A percentile compares a stretch with the other conserved stretches of the same genome.
Evolutionary conservation across 1,140 invertebrate species (phyloP).

Genomic region (Drosophila equinoxialis): DNA sequence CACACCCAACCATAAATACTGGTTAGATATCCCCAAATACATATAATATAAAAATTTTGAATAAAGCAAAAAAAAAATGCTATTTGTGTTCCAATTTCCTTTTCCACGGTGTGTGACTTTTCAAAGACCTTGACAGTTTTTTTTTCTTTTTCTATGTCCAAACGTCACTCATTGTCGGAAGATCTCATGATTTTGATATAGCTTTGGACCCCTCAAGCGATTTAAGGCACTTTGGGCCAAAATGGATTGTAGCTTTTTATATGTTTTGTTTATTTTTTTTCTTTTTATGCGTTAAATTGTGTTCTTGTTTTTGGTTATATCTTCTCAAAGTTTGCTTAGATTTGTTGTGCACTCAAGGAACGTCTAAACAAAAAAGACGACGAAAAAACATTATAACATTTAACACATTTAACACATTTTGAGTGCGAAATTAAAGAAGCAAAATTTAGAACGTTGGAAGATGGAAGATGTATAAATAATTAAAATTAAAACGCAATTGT

Average conservation of each 20-base stretch:
- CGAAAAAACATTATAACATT: constrained; percentile 16
- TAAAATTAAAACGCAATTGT: constrained; percentile 76
- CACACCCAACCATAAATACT: constrained; percentile 24
- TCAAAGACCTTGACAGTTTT: constrained; percentile 70
- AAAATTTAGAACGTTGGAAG: constrained; percentile 47
- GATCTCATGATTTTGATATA: constrained; percentile 16
- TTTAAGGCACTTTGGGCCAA: constrained; percentile 20
- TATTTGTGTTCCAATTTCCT: constrained; percentile 48
- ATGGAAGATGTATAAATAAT: constrained; percentile 45
- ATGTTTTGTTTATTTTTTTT: constrained; percentile 36
- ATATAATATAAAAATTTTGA: constrained; percentile 28
- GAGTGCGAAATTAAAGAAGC: constrained; percentile 34
- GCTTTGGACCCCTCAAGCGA: constrained; percentile 6
- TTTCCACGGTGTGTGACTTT: constrained; percentile 51
- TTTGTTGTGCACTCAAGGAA: constrained; percentile 32
- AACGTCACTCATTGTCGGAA: constrained; percentile 22
- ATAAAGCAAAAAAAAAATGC: neutral
- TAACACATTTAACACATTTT: constrained; percentile 61
- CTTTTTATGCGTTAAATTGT: constrained; percentile 41
- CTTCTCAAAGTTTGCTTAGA: constrained; percentile 20
- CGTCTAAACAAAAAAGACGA: constrained; percentile 36
- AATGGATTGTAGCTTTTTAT: constrained; percentile 33
- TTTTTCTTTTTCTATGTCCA: constrained; percentile 7
- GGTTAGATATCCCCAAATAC: constrained; percentile 13
- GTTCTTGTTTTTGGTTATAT: neutral